Evolutionary conservation across 2,888 invertebrate species (phyloP).

Genomic region (Mythimna pallens): DNA sequence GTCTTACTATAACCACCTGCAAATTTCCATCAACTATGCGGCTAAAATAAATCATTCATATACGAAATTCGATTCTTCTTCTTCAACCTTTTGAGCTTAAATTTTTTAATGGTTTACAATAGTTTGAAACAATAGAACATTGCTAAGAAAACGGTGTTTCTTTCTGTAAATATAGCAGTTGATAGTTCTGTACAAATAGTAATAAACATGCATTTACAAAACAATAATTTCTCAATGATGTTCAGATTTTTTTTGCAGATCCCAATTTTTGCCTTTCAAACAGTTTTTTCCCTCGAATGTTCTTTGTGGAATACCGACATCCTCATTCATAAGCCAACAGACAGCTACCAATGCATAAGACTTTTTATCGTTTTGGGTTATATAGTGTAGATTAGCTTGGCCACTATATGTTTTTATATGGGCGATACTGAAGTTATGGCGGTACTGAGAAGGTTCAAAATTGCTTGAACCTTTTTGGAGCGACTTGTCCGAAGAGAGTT

Average conservation of each 20-base stretch:
- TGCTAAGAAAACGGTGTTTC: slow-evolving; percentile 24
- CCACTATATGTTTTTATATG: slow-evolving; percentile 51
- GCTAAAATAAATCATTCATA: slow-evolving; percentile 50
- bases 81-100: slow-evolving; percentile 35
- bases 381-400: slow-evolving; percentile 69
- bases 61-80: slow-evolving; percentile 52
- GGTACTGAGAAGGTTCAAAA: slow-evolving; percentile 70
- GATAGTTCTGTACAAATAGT: slow-evolving; percentile 25
- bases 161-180: slow-evolving; percentile 10
- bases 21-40: slow-evolving; percentile 38
- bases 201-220: slow-evolving; percentile 34
- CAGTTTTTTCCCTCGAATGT: slow-evolving; percentile 64
- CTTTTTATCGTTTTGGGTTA: slow-evolving; percentile 68
- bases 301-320: slow-evolving; percentile 78
- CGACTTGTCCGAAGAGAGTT: slow-evolving; percentile 72
- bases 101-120: slow-evolving; percentile 19
- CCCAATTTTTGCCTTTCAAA: slow-evolving; percentile 68
- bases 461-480: slow-evolving; percentile 69
- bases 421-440: slow-evolving; percentile 47
- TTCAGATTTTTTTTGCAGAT: slow-evolving; percentile 65
- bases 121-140: slow-evolving; percentile 32
- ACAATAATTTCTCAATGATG: slow-evolving; percentile 42
- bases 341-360: slow-evolving; percentile 66
- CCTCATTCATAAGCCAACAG: slow-evolving; percentile 54
- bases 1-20: slow-evolving; percentile 13